Evolutionary conservation across 2,797 vertebrate species (phyloP).

Genomic region (Crocidura indochinensis): DNA sequence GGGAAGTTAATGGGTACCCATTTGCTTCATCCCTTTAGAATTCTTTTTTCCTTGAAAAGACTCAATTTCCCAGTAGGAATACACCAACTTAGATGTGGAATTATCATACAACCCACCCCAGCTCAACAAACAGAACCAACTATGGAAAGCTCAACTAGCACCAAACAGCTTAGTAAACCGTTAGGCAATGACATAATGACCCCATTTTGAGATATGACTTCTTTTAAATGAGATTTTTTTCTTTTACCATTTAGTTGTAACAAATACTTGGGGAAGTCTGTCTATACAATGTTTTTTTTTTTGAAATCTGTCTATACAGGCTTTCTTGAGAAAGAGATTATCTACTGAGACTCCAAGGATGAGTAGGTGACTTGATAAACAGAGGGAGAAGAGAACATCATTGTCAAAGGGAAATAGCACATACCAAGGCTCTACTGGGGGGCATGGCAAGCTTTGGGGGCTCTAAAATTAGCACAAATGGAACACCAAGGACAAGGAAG

Average conservation of each 20-base stretch:
- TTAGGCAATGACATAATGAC: too few relatives aligned
- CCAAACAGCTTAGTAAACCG: too few relatives aligned
- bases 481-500: background rate
- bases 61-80: too few relatives aligned
- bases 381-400: background rate
- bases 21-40: background rate
- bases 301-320: background rate
- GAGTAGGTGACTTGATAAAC: background rate
- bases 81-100: too few relatives aligned
- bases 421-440: background rate
- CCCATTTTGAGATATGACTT: too few relatives aligned
- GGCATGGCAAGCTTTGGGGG: background rate
- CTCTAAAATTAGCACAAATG: background rate
- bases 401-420: background rate
- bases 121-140: too few relatives aligned
- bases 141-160: background rate
- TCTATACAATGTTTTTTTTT: too few relatives aligned
- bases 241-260: too few relatives aligned
- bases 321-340: background rate
- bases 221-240: too few relatives aligned
- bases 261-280: too few relatives aligned
- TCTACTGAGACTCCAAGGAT: background rate
- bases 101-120: too few relatives aligned
- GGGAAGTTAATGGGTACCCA: constrained; percentile 16
- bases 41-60: constrained; percentile 57